phyloP scores from a whole-genome alignment of 2,888 invertebrate genomes.

The Tenthredo distinguenda region DNA sequence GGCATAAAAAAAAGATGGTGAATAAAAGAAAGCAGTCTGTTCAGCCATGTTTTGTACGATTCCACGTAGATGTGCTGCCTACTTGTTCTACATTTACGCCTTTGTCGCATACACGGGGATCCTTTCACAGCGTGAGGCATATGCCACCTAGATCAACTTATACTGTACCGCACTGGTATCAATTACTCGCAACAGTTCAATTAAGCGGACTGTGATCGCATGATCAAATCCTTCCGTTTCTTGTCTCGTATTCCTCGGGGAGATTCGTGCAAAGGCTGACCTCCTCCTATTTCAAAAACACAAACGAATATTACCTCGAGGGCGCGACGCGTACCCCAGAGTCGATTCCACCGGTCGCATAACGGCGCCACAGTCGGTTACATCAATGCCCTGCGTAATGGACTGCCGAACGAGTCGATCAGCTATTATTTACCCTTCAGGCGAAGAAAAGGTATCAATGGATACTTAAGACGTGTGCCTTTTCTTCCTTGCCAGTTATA shows the following conservation, averaged over 20 bases:
- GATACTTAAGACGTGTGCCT: neutral
- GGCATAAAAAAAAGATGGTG: neutral
- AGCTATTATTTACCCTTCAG: conserved; percentile 3
- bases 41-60: conserved; percentile 10
- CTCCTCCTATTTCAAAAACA: neutral
- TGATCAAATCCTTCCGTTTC: neutral
- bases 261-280: neutral
- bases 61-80: neutral
- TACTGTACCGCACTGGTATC: neutral
- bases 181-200: conserved; percentile 22
- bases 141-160: neutral
- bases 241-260: neutral
- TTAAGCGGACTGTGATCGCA: neutral
- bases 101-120: neutral
- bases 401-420: conserved; percentile 12
- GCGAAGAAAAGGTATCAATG: conserved; percentile 6
- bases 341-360: neutral
- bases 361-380: conserved; percentile 6
- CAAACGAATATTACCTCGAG: neutral
- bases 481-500: neutral
- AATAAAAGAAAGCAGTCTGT: conserved; percentile 3
- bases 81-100: neutral
- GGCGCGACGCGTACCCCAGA: neutral
- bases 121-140: neutral
- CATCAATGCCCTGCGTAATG: neutral